Evolutionary conservation across 2,888 invertebrate genomes (phyloP).

Genomic region (Drosophila cracens): DNA sequence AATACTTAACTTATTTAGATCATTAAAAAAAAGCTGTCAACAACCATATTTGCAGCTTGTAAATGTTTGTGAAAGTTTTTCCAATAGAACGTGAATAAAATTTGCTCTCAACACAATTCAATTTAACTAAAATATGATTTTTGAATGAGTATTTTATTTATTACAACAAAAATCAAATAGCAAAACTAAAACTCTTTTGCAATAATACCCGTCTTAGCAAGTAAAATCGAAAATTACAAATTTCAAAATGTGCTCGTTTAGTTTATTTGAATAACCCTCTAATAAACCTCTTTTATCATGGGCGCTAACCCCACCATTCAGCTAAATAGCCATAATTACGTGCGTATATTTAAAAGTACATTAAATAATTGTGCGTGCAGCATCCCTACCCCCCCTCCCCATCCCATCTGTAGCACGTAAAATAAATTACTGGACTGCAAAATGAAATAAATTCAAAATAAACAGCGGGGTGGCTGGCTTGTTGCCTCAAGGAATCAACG

Average conservation of each 20-base stretch:
- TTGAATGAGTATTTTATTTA: background rate
- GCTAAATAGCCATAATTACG: constrained; percentile 14
- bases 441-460: constrained; percentile 45
- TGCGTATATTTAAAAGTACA: constrained; percentile 30
- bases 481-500: constrained; percentile 16
- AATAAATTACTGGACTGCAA: constrained; percentile 31
- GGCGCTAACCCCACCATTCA: background rate
- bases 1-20: too few species aligned
- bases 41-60: background rate
- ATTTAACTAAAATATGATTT: background rate
- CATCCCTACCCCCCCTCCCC: fast-evolving
- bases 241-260: background rate
- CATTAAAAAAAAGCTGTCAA: background rate
- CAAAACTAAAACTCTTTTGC: background rate
- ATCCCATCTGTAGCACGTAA: background rate
- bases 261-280: background rate
- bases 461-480: constrained; percentile 24
- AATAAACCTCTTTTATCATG: background rate
- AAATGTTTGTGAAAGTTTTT: too few species aligned
- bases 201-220: background rate
- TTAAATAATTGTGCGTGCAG: constrained; percentile 10
- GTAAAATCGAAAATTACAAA: background rate
- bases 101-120: background rate
- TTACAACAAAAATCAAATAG: background rate
- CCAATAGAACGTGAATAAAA: background rate